These are phyloP conservation scores for Bubo scandiacus DNA, from an alignment of 2,113 vertebrate genomes.

Conservation along the genomic window DNA sequence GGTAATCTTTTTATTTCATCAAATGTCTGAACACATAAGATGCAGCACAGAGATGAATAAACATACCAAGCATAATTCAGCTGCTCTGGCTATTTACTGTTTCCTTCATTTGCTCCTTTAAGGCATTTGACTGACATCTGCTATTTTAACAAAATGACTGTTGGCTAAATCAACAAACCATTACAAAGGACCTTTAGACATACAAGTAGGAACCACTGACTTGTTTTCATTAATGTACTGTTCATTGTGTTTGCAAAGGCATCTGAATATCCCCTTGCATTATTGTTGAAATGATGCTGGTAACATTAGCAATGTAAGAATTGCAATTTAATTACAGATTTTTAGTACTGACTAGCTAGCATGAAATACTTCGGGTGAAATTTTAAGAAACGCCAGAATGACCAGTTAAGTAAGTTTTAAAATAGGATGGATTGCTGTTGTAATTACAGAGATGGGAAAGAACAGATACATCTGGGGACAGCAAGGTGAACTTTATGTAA, in stretches of 20 bases:
- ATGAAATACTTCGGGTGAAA: not conserved
- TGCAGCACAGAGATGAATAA: not conserved
- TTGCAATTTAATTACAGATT: not conserved
- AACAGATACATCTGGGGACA: not conserved
- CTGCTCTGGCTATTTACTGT: not conserved
- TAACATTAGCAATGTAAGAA: not conserved
- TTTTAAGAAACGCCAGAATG: not conserved
- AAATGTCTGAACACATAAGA: not conserved
- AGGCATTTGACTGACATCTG: not conserved
- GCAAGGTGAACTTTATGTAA: not conserved
- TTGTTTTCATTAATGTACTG: not conserved
- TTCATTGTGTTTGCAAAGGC: not conserved
- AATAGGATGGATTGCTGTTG: not conserved
- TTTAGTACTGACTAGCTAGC: not conserved
- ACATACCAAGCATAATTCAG: not conserved
- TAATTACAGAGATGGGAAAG: not conserved
- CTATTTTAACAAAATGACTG: not conserved
- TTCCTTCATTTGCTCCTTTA: not conserved
- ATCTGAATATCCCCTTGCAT: not conserved
- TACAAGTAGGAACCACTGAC: not conserved
- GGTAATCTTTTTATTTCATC: not conserved
- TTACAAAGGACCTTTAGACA: slow-evolving; percentile 1
- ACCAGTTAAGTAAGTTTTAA: not conserved
- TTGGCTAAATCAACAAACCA: slow-evolving; percentile 4
- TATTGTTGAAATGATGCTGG: not conserved